Percentiles rank a stretch among this genome's conserved stretches.
Evolutionary conservation across 2,888 invertebrate genomes (phyloP).

Genomic region (Muscina levida): DNA sequence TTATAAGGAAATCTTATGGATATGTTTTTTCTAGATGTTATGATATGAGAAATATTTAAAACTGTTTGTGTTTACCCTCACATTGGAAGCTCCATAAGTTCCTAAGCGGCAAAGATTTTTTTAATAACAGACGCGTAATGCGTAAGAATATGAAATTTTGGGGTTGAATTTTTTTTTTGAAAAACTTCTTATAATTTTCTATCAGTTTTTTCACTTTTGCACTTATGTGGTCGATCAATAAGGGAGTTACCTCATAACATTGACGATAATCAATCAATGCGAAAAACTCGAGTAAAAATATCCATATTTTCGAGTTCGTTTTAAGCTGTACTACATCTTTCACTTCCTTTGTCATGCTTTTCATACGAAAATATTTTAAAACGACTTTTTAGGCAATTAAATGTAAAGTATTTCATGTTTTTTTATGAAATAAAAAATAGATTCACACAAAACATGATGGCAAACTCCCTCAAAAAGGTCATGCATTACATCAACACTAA

Average conservation of each 20-base stretch:
- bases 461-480: conserved; percentile 56
- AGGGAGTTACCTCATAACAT: conserved; percentile 18
- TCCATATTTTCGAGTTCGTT: conserved; percentile 26
- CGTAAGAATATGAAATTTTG: conserved; percentile 14
- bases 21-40: conserved; percentile 40
- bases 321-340: not conserved
- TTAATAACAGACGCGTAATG: conserved; percentile 31
- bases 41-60: conserved; percentile 33
- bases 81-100: conserved; percentile 33
- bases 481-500: conserved; percentile 51
- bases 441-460: conserved; percentile 44
- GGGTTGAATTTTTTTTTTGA: conserved; percentile 13
- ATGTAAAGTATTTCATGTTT: conserved; percentile 43
- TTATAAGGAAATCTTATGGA: conserved; percentile 23
- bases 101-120: conserved; percentile 30
- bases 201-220: conserved; percentile 3
- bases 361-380: conserved; percentile 48
- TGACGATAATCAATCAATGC: not conserved
- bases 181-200: conserved; percentile 1
- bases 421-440: conserved; percentile 28
- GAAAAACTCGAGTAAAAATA: conserved; percentile 17
- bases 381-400: conserved; percentile 38
- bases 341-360: conserved; percentile 35
- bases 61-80: conserved; percentile 37
- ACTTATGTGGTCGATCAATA: not conserved